Base-by-base conservation (phyloP, 2,888 invertebrate species). In the Troides oblongomaculatus region DNA sequence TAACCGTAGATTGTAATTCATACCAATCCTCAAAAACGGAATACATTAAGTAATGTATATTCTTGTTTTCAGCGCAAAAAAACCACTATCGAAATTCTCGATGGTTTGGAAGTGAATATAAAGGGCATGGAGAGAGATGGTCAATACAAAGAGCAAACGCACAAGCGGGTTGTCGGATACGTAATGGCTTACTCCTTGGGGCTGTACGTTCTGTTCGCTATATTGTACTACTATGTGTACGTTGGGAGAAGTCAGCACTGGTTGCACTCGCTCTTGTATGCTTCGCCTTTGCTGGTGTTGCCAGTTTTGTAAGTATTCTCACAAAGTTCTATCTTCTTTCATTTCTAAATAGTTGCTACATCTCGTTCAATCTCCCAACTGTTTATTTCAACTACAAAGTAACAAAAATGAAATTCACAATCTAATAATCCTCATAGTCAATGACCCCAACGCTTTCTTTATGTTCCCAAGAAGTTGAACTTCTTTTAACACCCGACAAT, bases 141-240 rank as follows among this genome's bases (percentile, higher is more conserved):
- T 23, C 93, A 95, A 66, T 95, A 94, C 80, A 97, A 97, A 30
- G 96, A 98, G 83, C 95, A 96, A 81, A 94, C 94, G 60, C 97
- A 97, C 84, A 97, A 96, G 82, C 95, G 95, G 64, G 95, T 97
- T 73, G 95, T 98, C 64, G 96, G 96, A 59, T 95, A 96, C 77
- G 94, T 98, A 66, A 93, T 94, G 86, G 93, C 94, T 72, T 94
- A 95, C 75, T 95, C 96, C 4, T 94, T 96, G 57, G 95, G 95
- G 18, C 71, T 96, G 5, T 95, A 96, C 78, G 93, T 97, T 61
- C 81, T 96, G 59, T 94, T 95, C 73, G 96, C 96, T 10, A 84
- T 96, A 46, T 81, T 96, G 43, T 96, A 97, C 84, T 95, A 96
- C 83, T 97, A 96, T 82, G 96, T 97, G 88, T 95, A 95, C 77